Percentiles rank a stretch among this genome's conserved stretches.
These are phyloP conservation scores for Micrastur ruficollis DNA, from an alignment of 2,797 vertebrate species.

Conservation along the genomic window DNA sequence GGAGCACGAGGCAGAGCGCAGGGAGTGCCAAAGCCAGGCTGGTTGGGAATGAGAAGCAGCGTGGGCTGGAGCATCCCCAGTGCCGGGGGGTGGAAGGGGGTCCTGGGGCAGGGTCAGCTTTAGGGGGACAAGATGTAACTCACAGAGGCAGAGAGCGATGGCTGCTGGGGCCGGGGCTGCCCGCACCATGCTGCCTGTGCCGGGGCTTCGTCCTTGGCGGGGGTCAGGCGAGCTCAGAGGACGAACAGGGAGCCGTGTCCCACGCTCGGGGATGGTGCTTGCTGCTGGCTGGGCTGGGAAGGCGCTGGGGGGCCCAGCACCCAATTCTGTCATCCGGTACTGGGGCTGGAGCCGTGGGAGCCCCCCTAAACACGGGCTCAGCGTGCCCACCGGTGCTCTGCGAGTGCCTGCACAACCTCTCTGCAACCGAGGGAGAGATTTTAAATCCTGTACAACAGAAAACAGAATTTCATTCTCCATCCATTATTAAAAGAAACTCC, in stretches of 20 bases:
- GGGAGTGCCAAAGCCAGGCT: accelerated
- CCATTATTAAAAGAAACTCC: accelerated
- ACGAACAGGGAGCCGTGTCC: background rate
- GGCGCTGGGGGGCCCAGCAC: background rate
- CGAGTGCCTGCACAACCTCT: background rate
- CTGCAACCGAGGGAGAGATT: accelerated
- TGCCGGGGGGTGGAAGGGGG: background rate
- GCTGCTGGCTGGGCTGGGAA: background rate
- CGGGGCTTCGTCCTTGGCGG: accelerated
- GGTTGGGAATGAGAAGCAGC: background rate
- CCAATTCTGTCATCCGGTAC: accelerated
- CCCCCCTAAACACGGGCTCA: background rate
- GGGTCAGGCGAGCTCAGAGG: accelerated
- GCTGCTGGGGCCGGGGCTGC: background rate
- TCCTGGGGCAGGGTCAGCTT: background rate
- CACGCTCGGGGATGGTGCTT: accelerated
- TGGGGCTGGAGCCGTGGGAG: background rate
- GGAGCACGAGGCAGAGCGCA: background rate
- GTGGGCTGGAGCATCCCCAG: background rate
- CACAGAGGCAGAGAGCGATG: background rate
- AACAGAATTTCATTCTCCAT: background rate
- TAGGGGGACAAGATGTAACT: background rate
- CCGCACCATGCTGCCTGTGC: background rate
- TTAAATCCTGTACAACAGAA: background rate
- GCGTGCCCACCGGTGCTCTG: accelerated